Evolutionary conservation across 2,888 invertebrate genomes (phyloP).

Genomic region (Dynastes hyllus): DNA sequence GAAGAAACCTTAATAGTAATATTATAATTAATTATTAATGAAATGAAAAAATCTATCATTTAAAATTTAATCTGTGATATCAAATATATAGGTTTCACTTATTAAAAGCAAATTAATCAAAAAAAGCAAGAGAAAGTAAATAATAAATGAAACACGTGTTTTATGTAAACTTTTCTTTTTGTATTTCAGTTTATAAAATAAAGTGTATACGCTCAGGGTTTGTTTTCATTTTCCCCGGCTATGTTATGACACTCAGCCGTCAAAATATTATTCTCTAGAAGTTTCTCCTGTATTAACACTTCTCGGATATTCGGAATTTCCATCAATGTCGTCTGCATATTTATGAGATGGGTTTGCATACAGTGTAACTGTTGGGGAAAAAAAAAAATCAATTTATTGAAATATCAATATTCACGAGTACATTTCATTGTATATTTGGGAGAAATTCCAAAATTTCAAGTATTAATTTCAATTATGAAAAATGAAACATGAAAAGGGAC

Average conservation of each 20-base stretch:
- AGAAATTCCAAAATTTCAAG: too few species aligned
- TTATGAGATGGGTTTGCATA: too few species aligned
- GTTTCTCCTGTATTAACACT: too few species aligned
- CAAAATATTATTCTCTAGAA: not conserved
- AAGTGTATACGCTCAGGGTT: slow-evolving; percentile 30
- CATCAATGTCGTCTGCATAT: too few species aligned
- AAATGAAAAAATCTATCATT: slow-evolving; percentile 42
- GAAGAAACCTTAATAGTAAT: slow-evolving; percentile 4
- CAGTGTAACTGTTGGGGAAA: too few species aligned
- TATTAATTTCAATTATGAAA: too few species aligned
- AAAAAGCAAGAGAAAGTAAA: not conserved
- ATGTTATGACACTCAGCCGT: not conserved
- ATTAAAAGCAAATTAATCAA: slow-evolving; percentile 45
- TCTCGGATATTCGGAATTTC: too few species aligned
- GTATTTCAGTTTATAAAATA: slow-evolving; percentile 47
- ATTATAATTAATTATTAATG: slow-evolving; percentile 33
- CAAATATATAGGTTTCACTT: slow-evolving; percentile 48
- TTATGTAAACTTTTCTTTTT: slow-evolving; percentile 40
- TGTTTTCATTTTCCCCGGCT: not conserved
- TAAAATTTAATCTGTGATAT: slow-evolving; percentile 54
- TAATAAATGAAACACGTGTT: not conserved
- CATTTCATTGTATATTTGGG: too few species aligned
- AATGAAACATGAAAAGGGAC: too few species aligned
- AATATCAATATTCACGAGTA: too few species aligned
- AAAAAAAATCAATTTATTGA: too few species aligned